Evolutionary conservation across 2,888 invertebrate genomes (phyloP).

Genomic region (Epistrophe grossulariae): DNA sequence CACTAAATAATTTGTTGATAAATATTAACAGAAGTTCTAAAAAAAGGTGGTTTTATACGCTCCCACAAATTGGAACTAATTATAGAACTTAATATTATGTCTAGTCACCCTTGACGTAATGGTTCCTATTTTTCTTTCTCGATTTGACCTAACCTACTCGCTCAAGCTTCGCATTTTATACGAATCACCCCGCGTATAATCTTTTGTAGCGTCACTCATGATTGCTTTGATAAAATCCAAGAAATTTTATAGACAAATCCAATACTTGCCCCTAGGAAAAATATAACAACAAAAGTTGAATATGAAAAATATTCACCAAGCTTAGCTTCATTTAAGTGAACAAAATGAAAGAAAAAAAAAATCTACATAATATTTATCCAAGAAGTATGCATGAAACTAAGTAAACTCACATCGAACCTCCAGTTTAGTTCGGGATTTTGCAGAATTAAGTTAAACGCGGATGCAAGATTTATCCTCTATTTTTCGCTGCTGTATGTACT

Average conservation of each 20-base stretch:
- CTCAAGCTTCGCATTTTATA: too few species aligned
- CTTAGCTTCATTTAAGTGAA: constrained; percentile 7
- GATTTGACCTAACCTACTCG: too few species aligned
- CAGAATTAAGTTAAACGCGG: constrained; percentile 60
- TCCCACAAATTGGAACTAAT: too few species aligned
- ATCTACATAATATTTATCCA: neutral
- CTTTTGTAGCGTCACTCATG: too few species aligned
- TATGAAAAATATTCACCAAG: constrained; percentile 9
- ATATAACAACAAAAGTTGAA: neutral
- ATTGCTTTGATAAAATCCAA: too few species aligned
- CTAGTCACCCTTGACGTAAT: too few species aligned
- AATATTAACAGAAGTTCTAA: too few species aligned
- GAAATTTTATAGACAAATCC: neutral
- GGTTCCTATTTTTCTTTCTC: too few species aligned
- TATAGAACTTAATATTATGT: too few species aligned
- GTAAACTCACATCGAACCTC: constrained; percentile 23
- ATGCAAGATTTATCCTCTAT: constrained; percentile 17
- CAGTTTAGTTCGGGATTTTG: constrained; percentile 63
- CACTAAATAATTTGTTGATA: too few species aligned
- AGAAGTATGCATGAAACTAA: constrained; percentile 38
- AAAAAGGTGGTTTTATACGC: too few species aligned
- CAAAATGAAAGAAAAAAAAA: constrained; percentile 25
- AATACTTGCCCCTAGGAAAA: neutral
- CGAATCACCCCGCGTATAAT: too few species aligned
- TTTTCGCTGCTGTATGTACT: neutral